Evolutionary conservation across 2,888 invertebrate species (phyloP).

Genomic region (Diadromus collaris): DNA sequence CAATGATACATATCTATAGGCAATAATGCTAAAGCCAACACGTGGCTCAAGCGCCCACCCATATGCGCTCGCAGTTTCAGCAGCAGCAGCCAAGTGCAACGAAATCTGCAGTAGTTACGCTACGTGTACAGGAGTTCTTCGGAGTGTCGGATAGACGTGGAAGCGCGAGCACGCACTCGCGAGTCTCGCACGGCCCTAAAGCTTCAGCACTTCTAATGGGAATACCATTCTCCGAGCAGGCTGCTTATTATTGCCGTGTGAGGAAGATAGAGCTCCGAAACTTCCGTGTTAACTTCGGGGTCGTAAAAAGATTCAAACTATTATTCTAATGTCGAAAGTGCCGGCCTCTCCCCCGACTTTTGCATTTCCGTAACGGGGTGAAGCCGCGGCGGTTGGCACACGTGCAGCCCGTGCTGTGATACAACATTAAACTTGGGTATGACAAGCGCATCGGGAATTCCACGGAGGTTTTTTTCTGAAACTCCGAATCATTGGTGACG

Average conservation of each 20-base stretch:
- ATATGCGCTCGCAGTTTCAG: slow-evolving; percentile 24
- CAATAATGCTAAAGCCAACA: slow-evolving; percentile 24
- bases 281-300: slow-evolving; percentile 47
- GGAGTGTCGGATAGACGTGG: slow-evolving; percentile 2
- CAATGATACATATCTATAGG: slow-evolving; percentile 21
- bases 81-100: slow-evolving; percentile 18
- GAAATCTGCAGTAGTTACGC: slow-evolving; percentile 30
- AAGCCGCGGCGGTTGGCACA: not conserved
- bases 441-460: too few relatives aligned
- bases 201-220: slow-evolving; percentile 59
- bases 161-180: slow-evolving; percentile 2
- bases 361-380: not conserved
- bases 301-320: slow-evolving; percentile 38
- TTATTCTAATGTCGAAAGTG: slow-evolving; percentile 25
- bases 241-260: slow-evolving; percentile 58
- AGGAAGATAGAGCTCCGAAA: slow-evolving; percentile 43
- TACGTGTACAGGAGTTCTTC: slow-evolving; percentile 43
- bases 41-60: slow-evolving; percentile 21
- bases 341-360: not conserved
- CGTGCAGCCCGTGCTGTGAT: not conserved
- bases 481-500: too few relatives aligned
- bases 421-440: too few relatives aligned
- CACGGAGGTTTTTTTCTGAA: too few relatives aligned
- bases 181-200: slow-evolving; percentile 25
- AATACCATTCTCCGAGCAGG: slow-evolving; percentile 59